Conservation (phyloP, 2,888 invertebrate species). For the Thumatha senex region DNA sequence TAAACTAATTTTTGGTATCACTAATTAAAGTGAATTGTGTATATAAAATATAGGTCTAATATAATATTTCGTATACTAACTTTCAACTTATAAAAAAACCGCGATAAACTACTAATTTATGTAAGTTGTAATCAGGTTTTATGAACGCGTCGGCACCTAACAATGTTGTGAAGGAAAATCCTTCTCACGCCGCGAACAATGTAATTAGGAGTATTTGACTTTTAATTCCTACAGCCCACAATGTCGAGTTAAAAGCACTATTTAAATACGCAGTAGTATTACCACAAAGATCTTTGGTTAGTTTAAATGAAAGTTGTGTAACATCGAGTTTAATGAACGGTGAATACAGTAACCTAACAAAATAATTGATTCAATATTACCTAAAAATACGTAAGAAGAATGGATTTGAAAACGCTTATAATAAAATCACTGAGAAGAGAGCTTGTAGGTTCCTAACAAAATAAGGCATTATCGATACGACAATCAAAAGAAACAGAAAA, state of each 20-base stretch:
- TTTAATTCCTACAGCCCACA: conserved; percentile 17
- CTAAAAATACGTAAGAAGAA: conserved; percentile 24
- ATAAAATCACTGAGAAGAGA: conserved; percentile 32
- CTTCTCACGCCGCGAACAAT: conserved; percentile 24
- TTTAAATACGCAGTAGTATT: conserved; percentile 17
- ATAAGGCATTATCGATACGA: conserved; percentile 34
- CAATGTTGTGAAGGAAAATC: conserved; percentile 18
- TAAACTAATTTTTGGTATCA: too few relatives aligned
- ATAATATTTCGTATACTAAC: too few relatives aligned
- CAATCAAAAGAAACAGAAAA: conserved; percentile 30
- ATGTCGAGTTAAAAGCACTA: conserved; percentile 24
- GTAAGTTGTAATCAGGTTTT: conserved; percentile 1
- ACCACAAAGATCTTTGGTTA: conserved; percentile 24
- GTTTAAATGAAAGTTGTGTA: conserved; percentile 12
- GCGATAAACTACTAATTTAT: conserved; percentile 4
- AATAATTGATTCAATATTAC: conserved; percentile 28
- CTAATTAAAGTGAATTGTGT: too few relatives aligned
- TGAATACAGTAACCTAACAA: conserved; percentile 15
- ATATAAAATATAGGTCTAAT: too few relatives aligned
- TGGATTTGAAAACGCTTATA: conserved; percentile 30
- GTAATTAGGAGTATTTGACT: conserved; percentile 34
- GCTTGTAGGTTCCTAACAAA: conserved; percentile 26
- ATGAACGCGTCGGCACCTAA: conserved; percentile 6
- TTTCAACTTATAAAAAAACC: not conserved
- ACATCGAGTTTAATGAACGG: conserved; percentile 17